Base-by-base conservation (phyloP, 2,888 invertebrate genomes). In the Agrotis puta region DNA sequence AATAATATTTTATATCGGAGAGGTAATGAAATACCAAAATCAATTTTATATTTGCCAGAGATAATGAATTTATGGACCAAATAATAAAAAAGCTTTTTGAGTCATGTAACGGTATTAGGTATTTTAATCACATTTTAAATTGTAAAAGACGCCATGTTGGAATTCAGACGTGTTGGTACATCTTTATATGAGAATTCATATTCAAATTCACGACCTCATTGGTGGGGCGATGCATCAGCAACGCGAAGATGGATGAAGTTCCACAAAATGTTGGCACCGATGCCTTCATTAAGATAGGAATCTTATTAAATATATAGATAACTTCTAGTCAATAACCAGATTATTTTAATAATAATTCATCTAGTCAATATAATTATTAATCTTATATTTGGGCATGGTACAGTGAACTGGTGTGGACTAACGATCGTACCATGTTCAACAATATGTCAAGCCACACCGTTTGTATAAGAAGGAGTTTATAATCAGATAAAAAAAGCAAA, bases 291-390 rank as follows among this genome's bases (percentile, higher is more conserved):
- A 50, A 56, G 63, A 76, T 81, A 81, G 56, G 45, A 56, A 63
- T 56, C 27, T 57, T 54, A 64, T 45, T 20, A 56, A 67, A 59
- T n/a, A n/a, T n/a, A n/a, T n/a, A 68, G 27, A 50, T 39, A 64
- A 65, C 45, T 68, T 81, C 79, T 82, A 78, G 82, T 82, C 79
- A 73, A 64, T 82, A 73, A 39, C 66, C 64, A 65, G 64, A 78
- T 78, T 72, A 78, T 68, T 82, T 74, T 69, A 74, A 58, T 77
- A 77, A 62, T 80, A 53, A 65, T 18, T 66, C 39, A 62, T 81
- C 78, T 84, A 81, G 82, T 82, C 78, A 78, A 71, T 73, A 70
- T 53, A n/a, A n/a, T n/a, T n/a, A 68, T 48, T 71, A 65, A 51
- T 77, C 48, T 56, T 53, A 77, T 62, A 63, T 27, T 68, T 72